Percentiles rank a stretch among this genome's conserved stretches.
These are phyloP conservation scores for Sebastes dallii DNA, from an alignment of 2,797 vertebrate genomes.

Conservation along the genomic window DNA sequence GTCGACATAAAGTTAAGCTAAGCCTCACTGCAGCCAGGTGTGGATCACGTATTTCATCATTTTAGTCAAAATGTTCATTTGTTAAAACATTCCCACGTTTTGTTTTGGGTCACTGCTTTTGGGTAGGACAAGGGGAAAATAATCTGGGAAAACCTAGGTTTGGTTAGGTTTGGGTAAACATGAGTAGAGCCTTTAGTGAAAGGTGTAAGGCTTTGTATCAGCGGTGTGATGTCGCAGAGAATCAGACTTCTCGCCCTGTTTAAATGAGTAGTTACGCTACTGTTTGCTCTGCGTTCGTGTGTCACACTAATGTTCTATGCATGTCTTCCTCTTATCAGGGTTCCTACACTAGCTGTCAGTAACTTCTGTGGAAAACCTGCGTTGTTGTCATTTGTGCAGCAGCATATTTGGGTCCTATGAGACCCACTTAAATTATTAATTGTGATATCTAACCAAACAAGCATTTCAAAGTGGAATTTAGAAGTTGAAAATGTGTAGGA, in stretches of 20 bases:
- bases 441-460: not conserved
- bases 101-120: not conserved
- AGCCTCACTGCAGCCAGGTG: slow-evolving; percentile 15
- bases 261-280: slow-evolving; percentile 7
- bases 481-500: slow-evolving; percentile 24
- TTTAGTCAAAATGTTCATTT: not conserved
- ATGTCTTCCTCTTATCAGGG: slow-evolving; percentile 78
- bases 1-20: not conserved
- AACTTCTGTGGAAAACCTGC: not conserved
- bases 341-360: slow-evolving; percentile 22
- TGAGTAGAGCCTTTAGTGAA: slow-evolving; percentile 18
- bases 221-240: slow-evolving; percentile 40
- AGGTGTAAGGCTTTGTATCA: slow-evolving; percentile 9
- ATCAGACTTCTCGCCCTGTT: slow-evolving; percentile 3
- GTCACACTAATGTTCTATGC: slow-evolving; percentile 78
- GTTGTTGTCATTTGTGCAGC: not conserved
- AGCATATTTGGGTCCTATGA: not conserved
- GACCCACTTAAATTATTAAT: not conserved
- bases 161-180: slow-evolving; percentile 8
- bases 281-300: slow-evolving; percentile 37
- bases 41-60: slow-evolving; percentile 1
- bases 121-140: slow-evolving; percentile 13
- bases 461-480: not conserved
- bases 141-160: not conserved
- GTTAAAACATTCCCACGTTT: slow-evolving; percentile 9